Base-by-base conservation (phyloP, 2,888 invertebrate genomes). In the Plusia festucae region DNA sequence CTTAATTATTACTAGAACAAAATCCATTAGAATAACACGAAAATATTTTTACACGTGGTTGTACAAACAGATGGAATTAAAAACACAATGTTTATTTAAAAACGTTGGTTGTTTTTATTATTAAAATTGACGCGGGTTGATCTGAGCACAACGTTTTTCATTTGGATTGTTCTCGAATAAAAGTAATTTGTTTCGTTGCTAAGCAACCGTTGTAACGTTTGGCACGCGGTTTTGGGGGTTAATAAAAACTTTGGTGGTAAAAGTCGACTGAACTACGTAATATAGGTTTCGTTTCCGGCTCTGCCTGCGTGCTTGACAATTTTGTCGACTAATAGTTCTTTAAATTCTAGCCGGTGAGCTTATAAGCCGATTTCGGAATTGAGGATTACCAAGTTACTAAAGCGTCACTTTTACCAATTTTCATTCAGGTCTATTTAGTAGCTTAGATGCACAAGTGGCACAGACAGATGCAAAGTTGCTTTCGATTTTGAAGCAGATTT, bases 181-280 rank as follows among this genome's bases (percentile, higher is more conserved):
- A 64, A 70, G 20, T 30, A 68, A 68, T n/a, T 8, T 46, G 67
- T 52, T 52, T 15, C 58, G 54, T 13, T 40, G 11, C 16, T 30
- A 9, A 27, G 18, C 22, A 20, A 30, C 9, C 62, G 16, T 68
- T 61, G 68, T 54, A 68, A 58, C 22, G 53, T 46, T 9, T 27
- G 58, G 44, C 74, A 73, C 68, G 74, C 70, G 52, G 13, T 52
- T 51, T 56, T 61, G 51, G 61, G 68, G 49, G 27, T 18, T 8
- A 46, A 34, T 44, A 27, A 68, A 73, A 73, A 58, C 68, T 73
- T 20, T 18, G 9, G 20, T 11, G 20, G 46, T 13, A 11, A 40
- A 40, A 40, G 40, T 40, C n/a, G 40, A 1, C 0, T 40, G 40
- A 40, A 40, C 40, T 40, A n/a, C n/a, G n/a, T 40, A 1, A 7